phyloP scores from a whole-genome alignment of 2,113 vertebrate genomes.

The Zapus hudsonius region DNA sequence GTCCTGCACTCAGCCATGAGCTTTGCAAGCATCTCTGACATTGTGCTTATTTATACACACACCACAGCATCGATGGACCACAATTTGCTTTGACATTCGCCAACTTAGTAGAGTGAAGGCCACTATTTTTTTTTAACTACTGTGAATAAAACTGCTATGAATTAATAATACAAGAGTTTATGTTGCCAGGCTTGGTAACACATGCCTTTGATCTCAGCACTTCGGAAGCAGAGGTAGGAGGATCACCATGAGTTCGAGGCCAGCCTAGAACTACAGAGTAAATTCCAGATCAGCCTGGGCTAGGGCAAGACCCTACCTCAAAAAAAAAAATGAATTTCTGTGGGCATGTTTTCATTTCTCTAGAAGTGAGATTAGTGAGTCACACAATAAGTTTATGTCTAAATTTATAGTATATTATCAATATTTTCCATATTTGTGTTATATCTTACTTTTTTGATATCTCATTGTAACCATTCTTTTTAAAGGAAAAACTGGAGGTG shows the following conservation, averaged over 20 bases:
- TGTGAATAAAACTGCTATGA: background rate
- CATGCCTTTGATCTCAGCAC: no score
- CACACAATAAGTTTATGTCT: background rate
- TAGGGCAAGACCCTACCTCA: no score
- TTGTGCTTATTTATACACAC: background rate
- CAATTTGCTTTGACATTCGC: background rate
- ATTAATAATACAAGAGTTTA: background rate
- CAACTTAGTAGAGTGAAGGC: no score
- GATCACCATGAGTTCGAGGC: no score
- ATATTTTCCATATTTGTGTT: background rate
- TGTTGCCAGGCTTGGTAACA: no score
- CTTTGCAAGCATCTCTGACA: no score
- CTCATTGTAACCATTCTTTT: background rate
- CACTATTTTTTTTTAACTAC: no score
- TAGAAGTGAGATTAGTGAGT: background rate
- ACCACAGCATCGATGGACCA: accelerated
- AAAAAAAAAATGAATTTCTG: no score
- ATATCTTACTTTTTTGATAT: background rate
- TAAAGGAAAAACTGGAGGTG: background rate
- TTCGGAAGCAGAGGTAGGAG: no score
- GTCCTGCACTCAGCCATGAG: background rate
- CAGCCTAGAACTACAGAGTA: no score
- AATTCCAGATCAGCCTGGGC: no score
- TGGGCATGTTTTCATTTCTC: background rate
- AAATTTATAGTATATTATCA: background rate